phyloP scores from a whole-genome alignment of 2,113 vertebrate genomes.

The Eubucco bourcierii region DNA sequence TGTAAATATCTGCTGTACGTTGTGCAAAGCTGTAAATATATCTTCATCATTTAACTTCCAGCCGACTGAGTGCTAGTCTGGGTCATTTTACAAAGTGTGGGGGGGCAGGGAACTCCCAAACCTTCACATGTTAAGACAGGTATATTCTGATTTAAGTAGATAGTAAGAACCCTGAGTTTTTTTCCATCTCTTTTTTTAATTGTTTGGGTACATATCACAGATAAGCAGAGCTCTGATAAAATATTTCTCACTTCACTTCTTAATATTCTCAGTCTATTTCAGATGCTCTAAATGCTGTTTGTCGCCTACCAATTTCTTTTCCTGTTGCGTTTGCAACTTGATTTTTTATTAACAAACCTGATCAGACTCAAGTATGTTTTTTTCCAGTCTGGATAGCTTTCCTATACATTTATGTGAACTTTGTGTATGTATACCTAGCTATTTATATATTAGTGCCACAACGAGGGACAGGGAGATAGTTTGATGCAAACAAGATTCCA shows the following conservation, averaged over 20 bases:
- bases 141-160: background rate
- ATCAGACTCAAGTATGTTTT: background rate
- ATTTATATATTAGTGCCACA: background rate
- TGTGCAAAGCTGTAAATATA: no score
- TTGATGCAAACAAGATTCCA: no score
- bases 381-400: background rate
- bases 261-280: background rate
- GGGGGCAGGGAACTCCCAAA: no score
- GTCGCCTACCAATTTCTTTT: background rate
- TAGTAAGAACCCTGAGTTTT: background rate
- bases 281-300: background rate
- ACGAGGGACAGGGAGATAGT: no score
- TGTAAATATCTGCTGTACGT: no score
- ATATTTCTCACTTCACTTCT: background rate
- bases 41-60: no score
- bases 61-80: no score
- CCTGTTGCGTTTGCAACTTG: background rate
- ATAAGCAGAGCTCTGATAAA: background rate
- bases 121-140: background rate
- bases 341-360: background rate
- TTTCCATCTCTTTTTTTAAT: no score
- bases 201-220: background rate
- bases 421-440: background rate
- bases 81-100: no score
- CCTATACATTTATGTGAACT: background rate